Conservation (phyloP, 2,113 vertebrate species). For the Limanda limanda region DNA sequence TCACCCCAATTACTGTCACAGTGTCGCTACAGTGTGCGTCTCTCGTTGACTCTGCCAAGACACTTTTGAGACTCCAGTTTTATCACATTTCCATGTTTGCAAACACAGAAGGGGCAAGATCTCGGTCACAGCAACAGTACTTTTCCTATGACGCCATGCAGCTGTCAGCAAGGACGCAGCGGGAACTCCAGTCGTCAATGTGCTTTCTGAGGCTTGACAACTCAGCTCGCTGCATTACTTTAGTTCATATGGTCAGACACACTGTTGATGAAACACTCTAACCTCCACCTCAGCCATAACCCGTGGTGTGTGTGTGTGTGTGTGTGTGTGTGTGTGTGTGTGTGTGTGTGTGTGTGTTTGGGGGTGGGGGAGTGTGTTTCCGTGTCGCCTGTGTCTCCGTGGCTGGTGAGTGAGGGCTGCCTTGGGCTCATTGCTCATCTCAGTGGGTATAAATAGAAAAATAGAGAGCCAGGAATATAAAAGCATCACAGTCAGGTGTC, state of each 20-base stretch:
- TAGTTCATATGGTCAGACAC: slow-evolving; percentile 60
- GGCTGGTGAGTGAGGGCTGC: slow-evolving; percentile 60
- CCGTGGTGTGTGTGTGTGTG: slow-evolving; percentile 33
- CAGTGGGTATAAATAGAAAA: slow-evolving; percentile 77
- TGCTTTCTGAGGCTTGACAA: slow-evolving; percentile 33
- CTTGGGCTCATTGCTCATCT: slow-evolving; percentile 71
- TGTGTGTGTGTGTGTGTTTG: slow-evolving; percentile 15
- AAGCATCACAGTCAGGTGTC: slow-evolving; percentile 55
- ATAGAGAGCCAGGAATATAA: slow-evolving; percentile 62
- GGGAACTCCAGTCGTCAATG: slow-evolving; percentile 18
- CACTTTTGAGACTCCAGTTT: neutral
- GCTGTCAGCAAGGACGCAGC: slow-evolving; percentile 49
- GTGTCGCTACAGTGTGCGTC: neutral
- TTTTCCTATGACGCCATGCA: slow-evolving; percentile 34
- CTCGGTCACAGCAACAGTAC: slow-evolving; percentile 12
- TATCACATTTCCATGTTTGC: slow-evolving; percentile 23
- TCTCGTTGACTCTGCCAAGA: slow-evolving; percentile 1
- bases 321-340: slow-evolving; percentile 7
- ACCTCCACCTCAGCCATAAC: slow-evolving; percentile 55
- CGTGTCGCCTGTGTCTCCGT: slow-evolving; percentile 42
- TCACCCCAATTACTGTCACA: slow-evolving; percentile 6
- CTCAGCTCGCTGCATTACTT: slow-evolving; percentile 59
- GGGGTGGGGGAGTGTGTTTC: slow-evolving; percentile 38
- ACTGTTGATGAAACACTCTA: slow-evolving; percentile 56
- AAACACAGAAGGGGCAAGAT: slow-evolving; percentile 3